phyloP scores from a whole-genome alignment of 2,888 invertebrate species.

The Ceratothoa steindachneri region DNA sequence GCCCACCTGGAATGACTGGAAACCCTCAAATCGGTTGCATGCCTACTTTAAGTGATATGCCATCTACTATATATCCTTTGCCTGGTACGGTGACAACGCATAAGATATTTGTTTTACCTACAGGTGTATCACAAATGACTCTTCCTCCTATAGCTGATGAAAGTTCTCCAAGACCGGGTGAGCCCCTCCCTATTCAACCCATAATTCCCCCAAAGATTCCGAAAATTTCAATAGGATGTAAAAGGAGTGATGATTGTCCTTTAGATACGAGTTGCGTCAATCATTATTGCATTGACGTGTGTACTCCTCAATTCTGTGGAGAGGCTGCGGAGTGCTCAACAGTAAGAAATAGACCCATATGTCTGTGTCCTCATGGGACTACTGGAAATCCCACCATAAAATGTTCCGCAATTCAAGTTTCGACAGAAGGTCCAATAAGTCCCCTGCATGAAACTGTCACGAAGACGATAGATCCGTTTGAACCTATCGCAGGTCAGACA shows the following conservation, averaged over 20 bases:
- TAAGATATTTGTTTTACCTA: neutral
- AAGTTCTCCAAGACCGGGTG: conserved; percentile 12
- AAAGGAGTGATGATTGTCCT: conserved; percentile 31
- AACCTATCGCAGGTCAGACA: conserved; percentile 19
- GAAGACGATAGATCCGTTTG: conserved; percentile 16
- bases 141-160: conserved; percentile 49
- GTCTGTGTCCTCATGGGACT: conserved; percentile 38
- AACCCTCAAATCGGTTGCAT: conserved; percentile 31
- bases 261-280: conserved; percentile 36
- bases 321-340: conserved; percentile 65
- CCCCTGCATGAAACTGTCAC: conserved; percentile 36
- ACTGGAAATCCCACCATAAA: conserved; percentile 46
- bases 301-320: conserved; percentile 71
- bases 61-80: neutral
- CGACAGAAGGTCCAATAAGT: conserved; percentile 22
- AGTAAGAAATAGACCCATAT: conserved; percentile 59
- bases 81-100: neutral
- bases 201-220: conserved; percentile 26
- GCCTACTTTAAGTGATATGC: conserved; percentile 2
- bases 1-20: conserved; percentile 48
- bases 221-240: conserved; percentile 35
- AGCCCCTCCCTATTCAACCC: conserved; percentile 20
- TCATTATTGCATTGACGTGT: conserved; percentile 55
- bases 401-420: conserved; percentile 30
- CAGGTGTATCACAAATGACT: neutral